Percentiles rank a stretch among this genome's conserved stretches.
Evolutionary conservation across 2,797 vertebrate species (phyloP).

Genomic region (Pipistrellus kuhlii): DNA sequence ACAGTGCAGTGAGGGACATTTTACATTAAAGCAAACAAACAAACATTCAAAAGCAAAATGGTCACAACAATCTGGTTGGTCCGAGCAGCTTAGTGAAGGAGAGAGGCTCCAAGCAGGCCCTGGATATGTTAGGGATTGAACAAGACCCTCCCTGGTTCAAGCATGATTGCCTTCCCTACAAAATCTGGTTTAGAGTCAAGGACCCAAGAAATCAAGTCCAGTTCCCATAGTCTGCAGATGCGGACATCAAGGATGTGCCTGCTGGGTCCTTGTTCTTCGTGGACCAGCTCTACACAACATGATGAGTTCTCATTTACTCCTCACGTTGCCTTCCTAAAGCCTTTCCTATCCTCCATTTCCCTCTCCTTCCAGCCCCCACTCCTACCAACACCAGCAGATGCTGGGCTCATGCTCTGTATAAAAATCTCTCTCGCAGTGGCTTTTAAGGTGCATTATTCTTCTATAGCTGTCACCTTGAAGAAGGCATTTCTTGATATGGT

Average conservation of each 20-base stretch:
- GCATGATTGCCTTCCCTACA: background rate
- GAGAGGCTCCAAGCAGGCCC: background rate
- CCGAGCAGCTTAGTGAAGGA: background rate
- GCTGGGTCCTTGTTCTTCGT: background rate
- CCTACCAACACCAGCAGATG: background rate
- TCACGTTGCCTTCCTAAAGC: background rate
- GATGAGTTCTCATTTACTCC: background rate
- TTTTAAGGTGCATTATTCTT: conserved; percentile 28
- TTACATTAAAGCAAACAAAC: background rate
- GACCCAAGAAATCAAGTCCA: background rate
- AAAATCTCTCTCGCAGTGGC: background rate
- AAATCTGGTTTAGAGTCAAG: background rate
- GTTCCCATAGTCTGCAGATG: background rate
- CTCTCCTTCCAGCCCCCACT: background rate
- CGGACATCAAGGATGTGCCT: background rate
- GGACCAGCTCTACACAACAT: background rate
- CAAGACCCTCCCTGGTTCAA: background rate
- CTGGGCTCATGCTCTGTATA: background rate
- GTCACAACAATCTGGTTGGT: background rate
- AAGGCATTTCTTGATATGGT: background rate
- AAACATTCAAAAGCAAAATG: background rate
- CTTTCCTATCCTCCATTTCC: background rate
- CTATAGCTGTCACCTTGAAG: background rate
- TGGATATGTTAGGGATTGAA: background rate
- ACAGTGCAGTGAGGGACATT: background rate